Evolutionary conservation across 2,888 invertebrate genomes (phyloP).

Genomic region (Stenchaetothrips biformis): DNA sequence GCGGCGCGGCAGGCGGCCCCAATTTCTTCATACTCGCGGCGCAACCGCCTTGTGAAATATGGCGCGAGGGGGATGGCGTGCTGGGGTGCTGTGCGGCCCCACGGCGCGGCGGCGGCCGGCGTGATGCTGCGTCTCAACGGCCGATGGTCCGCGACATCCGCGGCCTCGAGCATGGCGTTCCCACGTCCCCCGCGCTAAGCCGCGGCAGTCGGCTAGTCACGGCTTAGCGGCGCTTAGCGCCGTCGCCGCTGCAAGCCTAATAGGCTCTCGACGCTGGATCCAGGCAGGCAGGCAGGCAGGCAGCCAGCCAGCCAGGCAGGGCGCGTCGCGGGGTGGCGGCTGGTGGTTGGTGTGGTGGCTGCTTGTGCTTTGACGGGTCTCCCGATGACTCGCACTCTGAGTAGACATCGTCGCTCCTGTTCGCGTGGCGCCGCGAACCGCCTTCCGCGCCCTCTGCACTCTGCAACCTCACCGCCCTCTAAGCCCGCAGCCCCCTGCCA

Average conservation of each 20-base stretch:
- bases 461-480: no score
- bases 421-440: no score
- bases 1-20: background rate
- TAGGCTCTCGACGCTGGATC: background rate
- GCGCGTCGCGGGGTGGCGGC: background rate
- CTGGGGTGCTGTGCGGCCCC: background rate
- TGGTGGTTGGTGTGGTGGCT: background rate
- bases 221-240: constrained; percentile 14
- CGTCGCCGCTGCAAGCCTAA: constrained; percentile 3
- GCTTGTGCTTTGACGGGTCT: background rate
- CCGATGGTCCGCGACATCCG: background rate
- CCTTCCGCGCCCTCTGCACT: no score
- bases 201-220: background rate
- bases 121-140: background rate
- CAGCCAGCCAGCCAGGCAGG: background rate
- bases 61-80: background rate
- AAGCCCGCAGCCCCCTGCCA: no score
- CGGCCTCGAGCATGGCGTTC: background rate
- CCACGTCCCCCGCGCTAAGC: constrained; percentile 9
- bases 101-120: background rate
- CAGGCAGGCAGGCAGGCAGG: background rate
- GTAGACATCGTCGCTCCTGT: background rate
- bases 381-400: background rate
- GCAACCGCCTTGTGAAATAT: background rate
- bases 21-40: background rate